A percentile compares a stretch with the other conserved stretches of the same genome.
phyloP scores from a whole-genome alignment of 2,113 vertebrate genomes.

The Tinamus guttatus region DNA sequence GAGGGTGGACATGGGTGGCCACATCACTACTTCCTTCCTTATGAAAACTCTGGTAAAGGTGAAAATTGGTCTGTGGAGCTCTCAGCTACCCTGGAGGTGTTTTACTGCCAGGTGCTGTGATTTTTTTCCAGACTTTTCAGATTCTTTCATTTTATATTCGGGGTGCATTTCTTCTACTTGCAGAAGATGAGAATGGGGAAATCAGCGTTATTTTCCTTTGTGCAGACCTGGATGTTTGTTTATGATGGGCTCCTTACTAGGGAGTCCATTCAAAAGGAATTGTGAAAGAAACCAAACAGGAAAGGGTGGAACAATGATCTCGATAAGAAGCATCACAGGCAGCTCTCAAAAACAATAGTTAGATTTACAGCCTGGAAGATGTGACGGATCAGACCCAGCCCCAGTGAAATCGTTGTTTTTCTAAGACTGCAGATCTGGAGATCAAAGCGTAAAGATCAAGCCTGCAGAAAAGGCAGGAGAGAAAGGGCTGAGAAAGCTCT shows the following conservation, averaged over 20 bases:
- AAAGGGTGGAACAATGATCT: conserved; percentile 72
- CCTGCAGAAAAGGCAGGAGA: neutral
- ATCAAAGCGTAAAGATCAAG: conserved; percentile 64
- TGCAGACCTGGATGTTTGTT: conserved; percentile 49
- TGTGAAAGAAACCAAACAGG: conserved; percentile 72
- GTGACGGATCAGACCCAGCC: conserved; percentile 5
- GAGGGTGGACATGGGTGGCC: neutral
- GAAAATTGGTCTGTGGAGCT: neutral
- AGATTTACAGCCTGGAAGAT: conserved; percentile 66
- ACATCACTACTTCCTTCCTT: neutral
- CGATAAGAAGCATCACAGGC: conserved; percentile 62
- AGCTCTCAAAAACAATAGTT: conserved; percentile 62
- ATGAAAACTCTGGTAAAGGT: neutral
- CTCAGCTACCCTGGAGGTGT: neutral
- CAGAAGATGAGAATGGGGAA: conserved; percentile 44
- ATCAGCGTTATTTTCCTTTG: conserved; percentile 54
- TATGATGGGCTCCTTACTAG: conserved; percentile 46
- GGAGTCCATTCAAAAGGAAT: conserved; percentile 64
- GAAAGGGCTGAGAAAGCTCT: conserved; percentile 2
- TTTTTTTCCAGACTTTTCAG: neutral
- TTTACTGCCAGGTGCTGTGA: neutral
- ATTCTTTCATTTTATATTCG: conserved; percentile 42
- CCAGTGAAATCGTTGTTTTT: conserved; percentile 48
- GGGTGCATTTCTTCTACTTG: neutral
- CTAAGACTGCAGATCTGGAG: conserved; percentile 31